phyloP scores from a whole-genome alignment of 2,113 vertebrate species.

The Pogona vitticeps region DNA sequence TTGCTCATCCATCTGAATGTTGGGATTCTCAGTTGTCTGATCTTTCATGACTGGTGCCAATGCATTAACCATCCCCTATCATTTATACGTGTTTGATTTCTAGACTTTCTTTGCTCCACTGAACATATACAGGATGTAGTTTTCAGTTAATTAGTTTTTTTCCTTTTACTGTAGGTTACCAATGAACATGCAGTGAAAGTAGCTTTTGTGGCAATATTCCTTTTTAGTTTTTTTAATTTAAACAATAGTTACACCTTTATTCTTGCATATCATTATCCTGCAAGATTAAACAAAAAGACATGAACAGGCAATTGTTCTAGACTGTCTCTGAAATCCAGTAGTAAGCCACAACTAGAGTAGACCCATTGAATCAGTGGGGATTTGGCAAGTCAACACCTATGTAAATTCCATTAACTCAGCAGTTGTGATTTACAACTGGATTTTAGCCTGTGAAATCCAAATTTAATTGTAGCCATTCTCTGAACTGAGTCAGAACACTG shows the following conservation, averaged over 20 bases:
- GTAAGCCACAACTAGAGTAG: no score
- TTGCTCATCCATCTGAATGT: neutral
- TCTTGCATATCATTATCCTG: neutral
- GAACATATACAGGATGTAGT: neutral
- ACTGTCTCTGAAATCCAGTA: no score
- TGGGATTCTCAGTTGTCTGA: neutral
- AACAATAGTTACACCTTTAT: neutral
- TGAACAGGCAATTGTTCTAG: no score
- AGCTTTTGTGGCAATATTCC: neutral
- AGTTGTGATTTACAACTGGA: no score
- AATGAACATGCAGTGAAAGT: no score
- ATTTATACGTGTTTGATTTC: neutral
- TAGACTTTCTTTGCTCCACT: neutral
- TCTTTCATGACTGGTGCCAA: neutral
- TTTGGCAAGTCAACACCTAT: no score
- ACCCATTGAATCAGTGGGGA: no score
- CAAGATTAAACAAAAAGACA: neutral
- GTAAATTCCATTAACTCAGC: no score
- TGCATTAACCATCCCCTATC: neutral
- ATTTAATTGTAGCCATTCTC: neutral
- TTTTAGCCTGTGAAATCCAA: no score
- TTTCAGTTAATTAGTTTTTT: no score
- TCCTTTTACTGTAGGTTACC: no score
- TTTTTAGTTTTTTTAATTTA: neutral
- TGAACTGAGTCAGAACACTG: neutral